A percentile compares a stretch with the other conserved stretches of the same genome.
phyloP scores from a whole-genome alignment of 2,888 invertebrate genomes.

The Aleiodes leptofemur region DNA sequence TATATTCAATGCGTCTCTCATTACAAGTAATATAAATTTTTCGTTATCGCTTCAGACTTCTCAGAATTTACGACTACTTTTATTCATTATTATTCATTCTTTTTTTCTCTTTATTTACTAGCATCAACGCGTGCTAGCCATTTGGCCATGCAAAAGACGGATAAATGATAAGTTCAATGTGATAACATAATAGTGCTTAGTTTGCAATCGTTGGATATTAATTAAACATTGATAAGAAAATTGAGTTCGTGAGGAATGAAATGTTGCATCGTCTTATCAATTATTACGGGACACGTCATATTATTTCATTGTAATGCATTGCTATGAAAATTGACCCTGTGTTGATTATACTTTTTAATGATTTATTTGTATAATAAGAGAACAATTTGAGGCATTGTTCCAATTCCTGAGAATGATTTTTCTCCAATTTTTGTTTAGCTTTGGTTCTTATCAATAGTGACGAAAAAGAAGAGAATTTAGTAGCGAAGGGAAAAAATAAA shows the following conservation, averaged over 20 bases:
- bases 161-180: constrained; percentile 22
- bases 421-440: too few species aligned
- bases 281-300: not conserved
- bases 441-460: too few species aligned
- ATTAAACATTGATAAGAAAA: constrained; percentile 29
- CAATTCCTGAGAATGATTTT: too few species aligned
- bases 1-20: constrained; percentile 6
- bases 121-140: not conserved
- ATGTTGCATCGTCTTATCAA: constrained; percentile 28
- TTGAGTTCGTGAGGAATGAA: not conserved
- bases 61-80: constrained; percentile 5
- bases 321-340: too few species aligned
- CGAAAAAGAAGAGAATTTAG: too few species aligned
- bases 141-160: constrained; percentile 5
- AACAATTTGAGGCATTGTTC: too few species aligned
- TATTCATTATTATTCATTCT: not conserved
- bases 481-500: too few species aligned
- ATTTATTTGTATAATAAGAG: too few species aligned
- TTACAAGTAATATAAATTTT: not conserved
- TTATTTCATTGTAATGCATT: too few species aligned
- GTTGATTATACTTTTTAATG: too few species aligned
- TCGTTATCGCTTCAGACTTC: constrained; percentile 26
- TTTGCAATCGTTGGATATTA: constrained; percentile 25
- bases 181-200: constrained; percentile 22
- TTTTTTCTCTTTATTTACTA: too few species aligned